Conservation (phyloP, 2,797 vertebrate species). For the Pantherophis vulpinus region DNA sequence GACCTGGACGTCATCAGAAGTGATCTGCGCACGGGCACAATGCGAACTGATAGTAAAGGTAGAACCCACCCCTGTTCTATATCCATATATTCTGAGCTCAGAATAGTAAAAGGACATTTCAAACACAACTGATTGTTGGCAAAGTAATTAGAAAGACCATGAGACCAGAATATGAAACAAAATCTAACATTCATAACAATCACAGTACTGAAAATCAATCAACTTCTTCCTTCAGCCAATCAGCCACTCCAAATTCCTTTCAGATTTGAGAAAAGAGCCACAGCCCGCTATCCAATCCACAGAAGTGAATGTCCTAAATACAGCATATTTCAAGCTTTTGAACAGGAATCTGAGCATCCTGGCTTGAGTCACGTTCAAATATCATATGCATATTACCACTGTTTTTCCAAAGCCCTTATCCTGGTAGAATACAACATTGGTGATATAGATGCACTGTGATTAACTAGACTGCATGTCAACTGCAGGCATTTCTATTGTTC, state of each 20-base stretch:
- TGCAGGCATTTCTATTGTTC: not conserved
- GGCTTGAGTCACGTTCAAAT: not conserved
- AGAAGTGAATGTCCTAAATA: not conserved
- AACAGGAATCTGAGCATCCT: not conserved
- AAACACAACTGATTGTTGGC: not conserved
- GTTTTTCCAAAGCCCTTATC: not conserved
- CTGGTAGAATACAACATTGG: not conserved
- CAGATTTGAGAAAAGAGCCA: not conserved
- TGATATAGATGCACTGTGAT: not conserved
- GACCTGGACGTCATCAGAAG: too few relatives aligned
- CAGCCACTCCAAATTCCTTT: not conserved
- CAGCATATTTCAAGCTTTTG: not conserved
- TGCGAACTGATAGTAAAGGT: too few relatives aligned
- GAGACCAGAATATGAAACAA: not conserved
- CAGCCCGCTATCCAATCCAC: not conserved
- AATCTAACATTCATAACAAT: not conserved
- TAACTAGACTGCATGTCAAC: not conserved
- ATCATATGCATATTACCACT: not conserved
- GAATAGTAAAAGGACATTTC: not conserved
- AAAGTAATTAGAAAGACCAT: not conserved
- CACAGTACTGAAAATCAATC: not conserved
- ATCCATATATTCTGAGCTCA: not conserved
- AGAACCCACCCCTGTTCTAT: not conserved
- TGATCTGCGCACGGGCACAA: too few relatives aligned
- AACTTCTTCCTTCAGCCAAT: not conserved